These are phyloP conservation scores for Oscarella lobularis DNA, from an alignment of 37 sponge, comb jelly and placozoan genomes.

Conservation along the genomic window DNA sequence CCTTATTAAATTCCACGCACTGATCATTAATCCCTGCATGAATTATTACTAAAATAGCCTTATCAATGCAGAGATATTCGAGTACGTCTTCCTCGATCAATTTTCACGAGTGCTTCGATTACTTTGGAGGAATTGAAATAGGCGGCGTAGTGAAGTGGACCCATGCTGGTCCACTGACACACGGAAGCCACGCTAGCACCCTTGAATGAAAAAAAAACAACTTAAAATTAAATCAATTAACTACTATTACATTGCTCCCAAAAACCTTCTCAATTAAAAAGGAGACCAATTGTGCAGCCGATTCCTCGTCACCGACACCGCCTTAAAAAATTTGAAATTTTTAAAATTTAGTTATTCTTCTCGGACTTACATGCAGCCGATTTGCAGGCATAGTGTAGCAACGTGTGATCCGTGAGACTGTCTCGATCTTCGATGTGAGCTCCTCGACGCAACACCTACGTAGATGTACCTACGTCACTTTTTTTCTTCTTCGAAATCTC, in stretches of 20 bases:
- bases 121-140: slow-evolving; percentile 85
- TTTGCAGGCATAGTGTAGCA: slow-evolving; percentile 90
- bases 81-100: too few species aligned
- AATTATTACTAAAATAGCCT: background rate
- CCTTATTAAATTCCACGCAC: slow-evolving; percentile 27
- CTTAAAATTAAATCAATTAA: background rate
- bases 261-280: background rate
- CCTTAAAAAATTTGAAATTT: background rate
- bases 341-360: background rate
- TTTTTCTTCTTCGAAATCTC: too few species aligned
- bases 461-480: too few species aligned
- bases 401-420: slow-evolving; percentile 76
- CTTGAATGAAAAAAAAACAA: slow-evolving; percentile 14
- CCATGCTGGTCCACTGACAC: slow-evolving; percentile 92
- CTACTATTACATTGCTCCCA: background rate
- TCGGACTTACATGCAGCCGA: slow-evolving; percentile 55
- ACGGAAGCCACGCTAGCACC: slow-evolving; percentile 59
- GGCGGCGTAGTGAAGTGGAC: slow-evolving; percentile 83
- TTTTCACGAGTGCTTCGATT: too few species aligned
- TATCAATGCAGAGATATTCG: background rate
- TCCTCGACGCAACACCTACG: slow-evolving; percentile 8
- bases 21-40: slow-evolving; percentile 20
- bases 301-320: slow-evolving; percentile 13
- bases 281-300: slow-evolving; percentile 6
- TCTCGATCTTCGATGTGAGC: slow-evolving; percentile 64